Evolutionary conservation across 2,888 invertebrate genomes (phyloP).

Genomic region (Conchocele bisecta): DNA sequence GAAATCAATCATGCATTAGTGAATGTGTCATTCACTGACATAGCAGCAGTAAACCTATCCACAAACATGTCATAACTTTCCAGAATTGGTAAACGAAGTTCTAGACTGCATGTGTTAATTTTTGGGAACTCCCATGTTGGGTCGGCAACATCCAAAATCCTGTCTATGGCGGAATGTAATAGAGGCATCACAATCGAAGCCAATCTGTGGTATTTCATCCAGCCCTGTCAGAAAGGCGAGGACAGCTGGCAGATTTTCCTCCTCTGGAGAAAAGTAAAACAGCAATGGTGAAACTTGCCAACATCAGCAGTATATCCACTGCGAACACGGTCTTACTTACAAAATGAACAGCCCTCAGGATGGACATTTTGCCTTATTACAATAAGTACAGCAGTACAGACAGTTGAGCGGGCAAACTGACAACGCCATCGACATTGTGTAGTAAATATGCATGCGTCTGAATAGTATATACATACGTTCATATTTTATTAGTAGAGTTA

Average conservation of each 20-base stretch:
- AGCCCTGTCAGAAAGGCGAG: constrained; percentile 18
- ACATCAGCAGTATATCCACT: too few species aligned
- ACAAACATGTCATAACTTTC: constrained; percentile 15
- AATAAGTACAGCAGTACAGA: too few species aligned
- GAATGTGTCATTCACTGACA: constrained; percentile 11
- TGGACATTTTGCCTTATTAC: too few species aligned
- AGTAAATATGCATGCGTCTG: too few species aligned
- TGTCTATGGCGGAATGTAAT: constrained; percentile 11
- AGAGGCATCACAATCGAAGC: constrained; percentile 8
- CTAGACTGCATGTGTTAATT: constrained; percentile 24
- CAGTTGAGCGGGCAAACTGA: too few species aligned
- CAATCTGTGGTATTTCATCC: constrained; percentile 13
- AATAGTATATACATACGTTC: too few species aligned
- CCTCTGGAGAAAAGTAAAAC: constrained; percentile 1
- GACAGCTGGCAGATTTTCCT: constrained; percentile 7
- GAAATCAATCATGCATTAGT: too few species aligned
- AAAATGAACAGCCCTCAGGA: too few species aligned
- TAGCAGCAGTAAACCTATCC: constrained; percentile 12
- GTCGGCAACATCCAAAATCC: background rate
- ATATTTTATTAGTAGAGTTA: too few species aligned
- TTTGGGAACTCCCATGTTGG: constrained; percentile 5
- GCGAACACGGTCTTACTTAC: too few species aligned
- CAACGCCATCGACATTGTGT: too few species aligned
- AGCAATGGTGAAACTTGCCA: background rate
- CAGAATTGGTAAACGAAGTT: constrained; percentile 15